Evolutionary conservation across 2,888 invertebrate species (phyloP).

Genomic region (Cylloceria caligata): DNA sequence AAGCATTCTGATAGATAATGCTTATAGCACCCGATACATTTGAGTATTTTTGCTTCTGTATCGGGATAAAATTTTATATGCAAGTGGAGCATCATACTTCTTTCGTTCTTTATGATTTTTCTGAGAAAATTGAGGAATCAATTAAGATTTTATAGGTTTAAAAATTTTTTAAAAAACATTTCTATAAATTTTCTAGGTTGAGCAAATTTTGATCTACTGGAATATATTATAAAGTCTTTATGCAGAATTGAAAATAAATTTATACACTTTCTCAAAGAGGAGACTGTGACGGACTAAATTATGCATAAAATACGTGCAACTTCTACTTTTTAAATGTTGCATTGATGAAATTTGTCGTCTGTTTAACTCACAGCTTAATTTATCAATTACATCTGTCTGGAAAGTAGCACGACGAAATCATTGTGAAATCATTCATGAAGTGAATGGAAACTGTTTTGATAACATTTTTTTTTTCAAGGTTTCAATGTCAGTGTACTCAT

Average conservation of each 20-base stretch:
- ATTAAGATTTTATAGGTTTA: neutral
- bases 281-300: neutral
- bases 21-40: too few species aligned
- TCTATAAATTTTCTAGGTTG: neutral
- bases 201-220: neutral
- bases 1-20: too few species aligned
- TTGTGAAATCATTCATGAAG: neutral
- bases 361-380: neutral
- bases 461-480: too few species aligned
- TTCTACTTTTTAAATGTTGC: neutral
- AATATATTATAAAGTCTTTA: neutral
- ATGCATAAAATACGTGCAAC: neutral
- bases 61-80: too few species aligned
- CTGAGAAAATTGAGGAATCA: neutral
- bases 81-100: too few species aligned
- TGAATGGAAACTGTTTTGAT: too few species aligned
- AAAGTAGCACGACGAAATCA: neutral
- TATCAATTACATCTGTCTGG: neutral
- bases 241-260: neutral
- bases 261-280: neutral
- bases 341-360: neutral
- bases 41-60: too few species aligned
- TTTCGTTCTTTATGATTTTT: neutral
- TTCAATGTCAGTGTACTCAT: too few species aligned
- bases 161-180: neutral